Evolutionary conservation across 2,113 vertebrate genomes (phyloP), one percentile per base, ranked within the genome.

Genomic region (Emydocephalus ijimae): DNA sequence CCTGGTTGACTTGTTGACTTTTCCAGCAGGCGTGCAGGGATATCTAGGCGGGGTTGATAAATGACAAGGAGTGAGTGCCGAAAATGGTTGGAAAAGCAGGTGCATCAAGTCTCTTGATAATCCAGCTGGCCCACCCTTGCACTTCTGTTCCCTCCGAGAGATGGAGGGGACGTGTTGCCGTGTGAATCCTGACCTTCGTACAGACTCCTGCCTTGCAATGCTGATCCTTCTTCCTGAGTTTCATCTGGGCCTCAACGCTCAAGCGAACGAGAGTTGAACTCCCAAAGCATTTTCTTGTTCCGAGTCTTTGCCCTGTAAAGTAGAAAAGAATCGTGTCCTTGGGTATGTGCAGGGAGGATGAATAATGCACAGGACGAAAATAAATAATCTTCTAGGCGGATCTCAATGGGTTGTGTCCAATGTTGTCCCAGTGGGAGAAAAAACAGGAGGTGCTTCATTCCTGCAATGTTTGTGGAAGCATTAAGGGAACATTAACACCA

Each of bases 21-120:
- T 57, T 43, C 61, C 87, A 56, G 50, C 39, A 43, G 87, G 57
- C 57, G 20, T 56, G 61, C 87, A 34, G 52, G 34, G 87, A 12
- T 34, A 48, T 92, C 87, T 89, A 56, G 91, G 91, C 64, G 9
- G 64, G 39, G 23, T 85, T 89, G 91, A 89, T 85, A 85, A 92
- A 89, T 81, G 87, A 89, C 50, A 56, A 88, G 86, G 59, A 69
- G n/a, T 3, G 59, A 69, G 57, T 74, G 91, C 43, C 8, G 91
- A 92, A 92, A 81, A 52, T 23, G 91, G 18, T 52, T 81, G 87
- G 64, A 74, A 92, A 81, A 57, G 52, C 91, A 85, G 91, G 52
- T 89, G 87, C 64, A 81, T n/a, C 29, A 88, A 48, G 61, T 81
- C 91, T 23, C 61, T 81, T 8, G 91, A 48, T 43, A 88, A 56